These are phyloP conservation scores for Cotesia congregata DNA, from an alignment of 2,888 invertebrate species.

Conservation along the genomic window DNA sequence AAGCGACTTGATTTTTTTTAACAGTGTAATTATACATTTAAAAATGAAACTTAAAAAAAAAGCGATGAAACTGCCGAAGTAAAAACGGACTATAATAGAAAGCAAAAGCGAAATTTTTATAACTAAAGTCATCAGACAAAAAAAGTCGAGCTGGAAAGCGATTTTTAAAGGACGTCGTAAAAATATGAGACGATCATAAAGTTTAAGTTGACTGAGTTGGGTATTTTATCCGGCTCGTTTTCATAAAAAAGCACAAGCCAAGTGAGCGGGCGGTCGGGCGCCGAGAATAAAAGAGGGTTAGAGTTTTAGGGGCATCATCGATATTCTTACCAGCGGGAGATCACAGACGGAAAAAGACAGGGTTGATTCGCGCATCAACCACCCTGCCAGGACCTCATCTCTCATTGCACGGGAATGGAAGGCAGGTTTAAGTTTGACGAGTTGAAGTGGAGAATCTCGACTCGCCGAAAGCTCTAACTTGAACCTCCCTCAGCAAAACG, in stretches of 20 bases:
- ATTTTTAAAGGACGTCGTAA: slow-evolving; percentile 43
- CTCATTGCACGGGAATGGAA: slow-evolving; percentile 19
- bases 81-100: no score
- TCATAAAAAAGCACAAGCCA: slow-evolving; percentile 41
- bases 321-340: slow-evolving; percentile 46
- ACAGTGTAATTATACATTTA: no score
- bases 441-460: slow-evolving; percentile 36
- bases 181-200: slow-evolving; percentile 47
- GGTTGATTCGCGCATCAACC: slow-evolving; percentile 21
- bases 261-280: slow-evolving; percentile 6
- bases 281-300: slow-evolving; percentile 23
- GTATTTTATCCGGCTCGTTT: slow-evolving; percentile 50
- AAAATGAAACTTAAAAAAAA: no score
- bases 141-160: slow-evolving; percentile 12
- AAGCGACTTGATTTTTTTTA: no score
- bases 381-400: slow-evolving; percentile 2
- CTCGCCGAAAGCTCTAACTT: slow-evolving; percentile 30
- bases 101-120: slow-evolving; percentile 3
- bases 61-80: no score
- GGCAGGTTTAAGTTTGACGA: slow-evolving; percentile 28
- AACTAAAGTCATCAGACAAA: neutral
- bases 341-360: slow-evolving; percentile 9
- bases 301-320: slow-evolving; percentile 46
- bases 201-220: slow-evolving; percentile 42
- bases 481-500: neutral